A percentile compares a stretch with the other conserved stretches of the same genome.
Conservation (phyloP, 2,888 invertebrate species). For the Dryomyza anilis region DNA sequence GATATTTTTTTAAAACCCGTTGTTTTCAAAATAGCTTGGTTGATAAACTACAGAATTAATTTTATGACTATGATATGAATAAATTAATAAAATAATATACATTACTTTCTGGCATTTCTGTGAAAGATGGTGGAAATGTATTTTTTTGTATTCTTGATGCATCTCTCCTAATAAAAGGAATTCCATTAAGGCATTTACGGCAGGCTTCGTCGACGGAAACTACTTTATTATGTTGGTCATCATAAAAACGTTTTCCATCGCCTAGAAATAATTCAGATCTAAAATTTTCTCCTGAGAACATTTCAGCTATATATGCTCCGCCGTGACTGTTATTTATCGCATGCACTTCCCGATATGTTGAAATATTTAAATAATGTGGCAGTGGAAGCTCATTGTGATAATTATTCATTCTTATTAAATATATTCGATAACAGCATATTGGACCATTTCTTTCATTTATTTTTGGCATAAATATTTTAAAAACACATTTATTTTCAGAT, state of each 20-base stretch:
- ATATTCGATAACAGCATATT: slow-evolving; percentile 85
- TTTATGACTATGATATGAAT: background rate
- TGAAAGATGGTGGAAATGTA: background rate
- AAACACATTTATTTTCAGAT: slow-evolving; percentile 71
- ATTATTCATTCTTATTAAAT: slow-evolving; percentile 73
- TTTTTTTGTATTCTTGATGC: background rate
- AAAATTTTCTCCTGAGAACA: slow-evolving; percentile 73
- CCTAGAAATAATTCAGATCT: slow-evolving; percentile 76
- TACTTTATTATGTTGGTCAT: slow-evolving; percentile 41
- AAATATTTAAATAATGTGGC: slow-evolving; percentile 73
- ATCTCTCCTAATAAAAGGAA: slow-evolving; percentile 39
- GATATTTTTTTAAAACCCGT: too few species aligned
- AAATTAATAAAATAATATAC: background rate
- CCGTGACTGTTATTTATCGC: slow-evolving; percentile 65
- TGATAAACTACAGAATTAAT: too few species aligned
- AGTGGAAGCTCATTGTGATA: slow-evolving; percentile 69
- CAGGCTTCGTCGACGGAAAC: slow-evolving; percentile 51
- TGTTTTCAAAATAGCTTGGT: too few species aligned
- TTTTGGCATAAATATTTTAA: slow-evolving; percentile 76
- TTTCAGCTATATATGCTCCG: slow-evolving; percentile 85
- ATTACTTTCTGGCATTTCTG: slow-evolving; percentile 25
- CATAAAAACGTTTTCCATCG: slow-evolving; percentile 64
- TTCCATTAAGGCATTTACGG: slow-evolving; percentile 49
- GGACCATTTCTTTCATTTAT: slow-evolving; percentile 85
- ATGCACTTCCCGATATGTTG: slow-evolving; percentile 77